phyloP scores from a whole-genome alignment of 2,797 vertebrate genomes.

The Dicrostonyx torquatus region DNA sequence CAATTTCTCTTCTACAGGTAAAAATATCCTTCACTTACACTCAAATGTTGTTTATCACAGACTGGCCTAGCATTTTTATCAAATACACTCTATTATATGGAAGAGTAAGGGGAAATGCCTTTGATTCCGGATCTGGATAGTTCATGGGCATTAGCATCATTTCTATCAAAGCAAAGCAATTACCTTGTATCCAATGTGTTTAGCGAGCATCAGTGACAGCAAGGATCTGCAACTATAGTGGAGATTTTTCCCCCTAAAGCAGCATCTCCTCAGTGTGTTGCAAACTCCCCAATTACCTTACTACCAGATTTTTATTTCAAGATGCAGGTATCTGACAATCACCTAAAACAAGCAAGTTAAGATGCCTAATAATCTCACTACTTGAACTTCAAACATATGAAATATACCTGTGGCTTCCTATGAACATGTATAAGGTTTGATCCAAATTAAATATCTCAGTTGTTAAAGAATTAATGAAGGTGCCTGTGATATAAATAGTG shows the following conservation, averaged over 20 bases:
- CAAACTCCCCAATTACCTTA: background rate
- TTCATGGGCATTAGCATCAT: background rate
- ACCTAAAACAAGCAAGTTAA: background rate
- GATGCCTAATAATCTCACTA: background rate
- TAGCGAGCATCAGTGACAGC: background rate
- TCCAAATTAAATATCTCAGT: background rate
- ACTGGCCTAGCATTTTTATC: background rate
- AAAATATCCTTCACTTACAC: background rate
- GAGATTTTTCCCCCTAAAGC: background rate
- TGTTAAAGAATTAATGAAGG: background rate
- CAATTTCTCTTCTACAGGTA: background rate
- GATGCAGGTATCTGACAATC: background rate
- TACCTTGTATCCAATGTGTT: background rate
- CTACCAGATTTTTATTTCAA: background rate
- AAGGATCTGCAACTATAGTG: background rate
- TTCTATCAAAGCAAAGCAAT: background rate
- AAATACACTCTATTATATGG: background rate
- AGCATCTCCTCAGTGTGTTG: background rate
- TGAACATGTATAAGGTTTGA: background rate
- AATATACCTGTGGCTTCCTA: background rate
- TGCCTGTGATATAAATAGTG: background rate
- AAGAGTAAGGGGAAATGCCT: background rate
- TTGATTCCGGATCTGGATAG: background rate
- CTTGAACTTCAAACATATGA: background rate
- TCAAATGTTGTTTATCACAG: background rate